Evolutionary conservation across 2,113 vertebrate genomes (phyloP).

Genomic region (Oostethus manadensis): DNA sequence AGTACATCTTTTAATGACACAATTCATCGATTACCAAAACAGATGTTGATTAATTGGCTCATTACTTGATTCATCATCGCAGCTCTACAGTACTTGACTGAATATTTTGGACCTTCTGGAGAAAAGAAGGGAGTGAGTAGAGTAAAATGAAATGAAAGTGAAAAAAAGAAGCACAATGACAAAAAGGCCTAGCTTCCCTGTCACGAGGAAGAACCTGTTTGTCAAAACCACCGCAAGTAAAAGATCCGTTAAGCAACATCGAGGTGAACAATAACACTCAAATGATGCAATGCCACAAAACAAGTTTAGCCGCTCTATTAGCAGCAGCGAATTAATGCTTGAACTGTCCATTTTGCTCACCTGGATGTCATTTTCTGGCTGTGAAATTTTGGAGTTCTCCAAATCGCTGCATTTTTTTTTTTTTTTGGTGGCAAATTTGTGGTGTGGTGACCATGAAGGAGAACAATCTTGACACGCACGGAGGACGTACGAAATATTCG

Average conservation of each 20-base stretch:
- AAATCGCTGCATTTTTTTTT: too few species aligned
- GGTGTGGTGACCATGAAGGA: too few species aligned
- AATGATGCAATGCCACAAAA: constrained; percentile 52
- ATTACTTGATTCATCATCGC: too few species aligned
- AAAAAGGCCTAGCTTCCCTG: constrained; percentile 3
- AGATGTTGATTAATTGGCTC: too few species aligned
- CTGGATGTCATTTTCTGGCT: too few species aligned
- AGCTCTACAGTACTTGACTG: not conserved
- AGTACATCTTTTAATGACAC: too few species aligned
- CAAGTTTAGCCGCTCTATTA: constrained; percentile 33
- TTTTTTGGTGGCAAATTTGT: too few species aligned
- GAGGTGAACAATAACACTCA: constrained; percentile 7
- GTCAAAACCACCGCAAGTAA: constrained; percentile 15
- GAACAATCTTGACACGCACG: too few species aligned
- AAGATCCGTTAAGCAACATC: constrained; percentile 23
- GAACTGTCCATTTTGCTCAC: not conserved
- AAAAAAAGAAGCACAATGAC: not conserved
- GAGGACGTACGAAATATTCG: too few species aligned
- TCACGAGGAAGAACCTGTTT: constrained; percentile 51
- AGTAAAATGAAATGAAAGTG: not conserved
- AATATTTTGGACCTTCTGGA: not conserved
- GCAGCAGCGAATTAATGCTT: constrained; percentile 11
- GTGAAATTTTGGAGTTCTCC: too few species aligned
- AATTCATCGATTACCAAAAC: too few species aligned
- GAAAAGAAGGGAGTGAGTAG: not conserved